These are phyloP conservation scores for Pegea sp. DNA, from an alignment of 23 tunicate species.

Conservation along the genomic window DNA sequence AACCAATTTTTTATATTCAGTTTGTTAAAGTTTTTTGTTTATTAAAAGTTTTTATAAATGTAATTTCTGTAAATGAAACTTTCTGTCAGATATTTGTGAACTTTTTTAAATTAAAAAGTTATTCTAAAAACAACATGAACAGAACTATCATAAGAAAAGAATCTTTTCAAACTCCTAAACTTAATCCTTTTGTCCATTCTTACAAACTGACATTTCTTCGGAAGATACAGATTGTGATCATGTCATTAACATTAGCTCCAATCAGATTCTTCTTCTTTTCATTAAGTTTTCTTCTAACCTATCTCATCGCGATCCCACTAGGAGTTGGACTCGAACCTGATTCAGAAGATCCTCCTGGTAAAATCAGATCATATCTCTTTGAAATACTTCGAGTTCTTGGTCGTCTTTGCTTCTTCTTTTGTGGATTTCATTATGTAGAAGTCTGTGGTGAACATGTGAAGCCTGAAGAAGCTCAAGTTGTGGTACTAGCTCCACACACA, in stretches of 20 bases:
- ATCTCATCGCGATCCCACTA: background rate
- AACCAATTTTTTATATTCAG: too few species aligned
- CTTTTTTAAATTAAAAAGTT: too few species aligned
- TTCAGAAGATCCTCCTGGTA: conserved; percentile 2
- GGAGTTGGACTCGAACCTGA: conserved; percentile 3
- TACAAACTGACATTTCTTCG: conserved; percentile 1
- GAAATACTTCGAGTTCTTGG: conserved; percentile 13
- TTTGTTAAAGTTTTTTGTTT: too few species aligned
- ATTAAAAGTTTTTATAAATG: too few species aligned
- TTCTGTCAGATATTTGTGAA: too few species aligned
- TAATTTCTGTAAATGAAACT: too few species aligned
- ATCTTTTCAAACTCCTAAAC: conserved; percentile 19
- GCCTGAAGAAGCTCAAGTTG: conserved; percentile 13
- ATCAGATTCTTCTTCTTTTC: conserved; percentile 1
- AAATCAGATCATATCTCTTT: conserved; percentile 1
- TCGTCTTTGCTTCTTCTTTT: conserved; percentile 8
- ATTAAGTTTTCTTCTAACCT: conserved; percentile 1
- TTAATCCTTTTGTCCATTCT: conserved; percentile 48
- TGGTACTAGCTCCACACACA: conserved; percentile 53
- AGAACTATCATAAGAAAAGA: too few species aligned
- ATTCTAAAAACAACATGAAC: too few species aligned
- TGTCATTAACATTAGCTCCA: conserved; percentile 17
- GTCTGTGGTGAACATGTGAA: conserved; percentile 30
- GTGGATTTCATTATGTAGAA: conserved; percentile 27
- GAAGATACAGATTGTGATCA: conserved; percentile 10